phyloP scores from a whole-genome alignment of 2,113 vertebrate genomes.

The Pteropus alecto region DNA sequence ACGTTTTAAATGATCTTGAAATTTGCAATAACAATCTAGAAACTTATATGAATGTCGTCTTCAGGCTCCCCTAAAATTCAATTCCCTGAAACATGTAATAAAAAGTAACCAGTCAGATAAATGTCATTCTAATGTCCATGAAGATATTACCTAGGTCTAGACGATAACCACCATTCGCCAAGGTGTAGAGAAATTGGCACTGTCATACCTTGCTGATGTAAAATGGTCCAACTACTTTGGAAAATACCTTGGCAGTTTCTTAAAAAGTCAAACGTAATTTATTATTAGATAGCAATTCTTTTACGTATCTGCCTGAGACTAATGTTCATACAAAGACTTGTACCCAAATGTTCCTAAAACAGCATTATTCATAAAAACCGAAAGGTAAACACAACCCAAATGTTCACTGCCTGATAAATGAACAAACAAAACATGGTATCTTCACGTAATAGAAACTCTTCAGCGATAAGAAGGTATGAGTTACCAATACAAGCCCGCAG shows the following conservation, averaged over 20 bases:
- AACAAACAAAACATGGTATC: neutral
- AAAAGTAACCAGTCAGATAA: neutral
- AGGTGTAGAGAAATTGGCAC: neutral
- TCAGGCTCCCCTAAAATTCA: conserved; percentile 28
- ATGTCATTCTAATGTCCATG: neutral
- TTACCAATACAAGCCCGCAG: neutral
- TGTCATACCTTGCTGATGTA: neutral
- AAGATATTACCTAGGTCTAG: neutral
- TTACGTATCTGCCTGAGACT: neutral
- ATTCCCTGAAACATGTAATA: neutral
- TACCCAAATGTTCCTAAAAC: neutral
- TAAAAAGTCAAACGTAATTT: neutral
- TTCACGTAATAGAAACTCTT: neutral
- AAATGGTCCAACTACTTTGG: neutral
- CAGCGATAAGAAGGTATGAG: neutral
- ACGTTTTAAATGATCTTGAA: conserved; percentile 8
- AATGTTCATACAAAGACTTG: neutral
- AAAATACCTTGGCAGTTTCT: neutral
- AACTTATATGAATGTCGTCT: neutral
- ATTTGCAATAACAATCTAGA: conserved; percentile 27
- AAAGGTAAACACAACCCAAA: neutral
- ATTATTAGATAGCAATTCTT: neutral
- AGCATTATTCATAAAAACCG: neutral
- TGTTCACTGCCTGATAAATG: neutral
- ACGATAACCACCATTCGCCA: neutral